Base-by-base conservation (phyloP, 2,888 invertebrate genomes). In the Nomada fucata region DNA sequence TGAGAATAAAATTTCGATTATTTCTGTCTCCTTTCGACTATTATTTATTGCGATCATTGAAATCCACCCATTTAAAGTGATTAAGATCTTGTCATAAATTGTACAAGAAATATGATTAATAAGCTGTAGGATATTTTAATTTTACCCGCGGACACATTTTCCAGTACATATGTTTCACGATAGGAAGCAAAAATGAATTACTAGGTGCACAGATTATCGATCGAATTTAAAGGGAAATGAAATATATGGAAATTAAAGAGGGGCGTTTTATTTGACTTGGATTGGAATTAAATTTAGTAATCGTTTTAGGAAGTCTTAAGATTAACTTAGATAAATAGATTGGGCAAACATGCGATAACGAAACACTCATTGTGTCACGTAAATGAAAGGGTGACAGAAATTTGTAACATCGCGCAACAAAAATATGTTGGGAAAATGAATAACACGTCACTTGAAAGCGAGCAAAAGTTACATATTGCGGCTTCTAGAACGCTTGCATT, bases 381-480 rank as follows among this genome's bases (percentile, higher is more conserved):
- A 26, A 44, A 55, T 15, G 15, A 23, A 53, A 36, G 4, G 20
- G 10, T 15, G 53, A 36, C 15, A 53, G 5, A 55, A 36, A 10
- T 36, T 36, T 0, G 3, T 5, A 20, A n/a, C 36, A 36, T 36
- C 36, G 36, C 9, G 26, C 15, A 29, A n/a, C 7, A 0, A 50
- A 26, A 68, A 57, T 44, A 2, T 42, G 26, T 55, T 13, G 13
- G 36, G 36, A 36, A 29, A 36, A 36, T 36, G 36, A 36, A 36
- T 36, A 36, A 36, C 36, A 7, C 7, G 36, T 7, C 36, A 36
- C 36, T 36, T 42, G 13, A n/a, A 44, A 57, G 13, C 18, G 68
- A 57, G 57, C n/a, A 69, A 69, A 15, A 26, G 26, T 69, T 69
- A 9, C 26, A 44, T 57, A 69, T 69, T 69, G 11, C 42, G 42